Conservation (phyloP, 1,140 invertebrate genomes). For the Drosophila obscura region DNA sequence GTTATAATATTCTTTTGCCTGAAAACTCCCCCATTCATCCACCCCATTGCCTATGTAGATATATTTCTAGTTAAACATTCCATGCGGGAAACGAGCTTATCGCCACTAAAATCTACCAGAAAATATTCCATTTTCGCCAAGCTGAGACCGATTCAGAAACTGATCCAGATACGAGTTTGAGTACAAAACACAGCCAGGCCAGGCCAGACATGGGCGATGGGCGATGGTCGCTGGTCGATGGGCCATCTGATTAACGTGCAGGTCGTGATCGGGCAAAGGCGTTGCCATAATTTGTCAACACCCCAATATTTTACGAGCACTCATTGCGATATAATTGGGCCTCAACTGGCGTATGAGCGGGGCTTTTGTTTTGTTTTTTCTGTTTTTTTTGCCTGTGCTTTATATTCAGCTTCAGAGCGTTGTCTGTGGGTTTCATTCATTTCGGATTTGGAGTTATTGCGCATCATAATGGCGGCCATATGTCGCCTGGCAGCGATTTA, state of each 20-base stretch:
- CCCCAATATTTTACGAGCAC: conserved; percentile 81
- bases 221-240: too few species aligned
- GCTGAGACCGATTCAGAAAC: conserved; percentile 10
- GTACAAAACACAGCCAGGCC: not conserved
- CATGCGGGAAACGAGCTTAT: not conserved
- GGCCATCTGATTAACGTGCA: conserved; percentile 58
- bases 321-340: conserved; percentile 81
- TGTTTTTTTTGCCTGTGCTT: conserved; percentile 2
- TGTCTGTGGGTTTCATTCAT: conserved; percentile 35
- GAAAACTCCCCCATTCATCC: too few species aligned
- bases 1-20: too few species aligned
- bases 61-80: not conserved
- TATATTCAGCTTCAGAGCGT: not conserved
- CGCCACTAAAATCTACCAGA: not conserved
- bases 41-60: not conserved
- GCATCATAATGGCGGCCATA: conserved; percentile 78
- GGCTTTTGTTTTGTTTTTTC: conserved; percentile 17
- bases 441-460: conserved; percentile 71
- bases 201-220: too few species aligned
- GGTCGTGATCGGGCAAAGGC: conserved; percentile 67
- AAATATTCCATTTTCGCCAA: not conserved
- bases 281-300: conserved; percentile 83
- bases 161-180: conserved; percentile 4
- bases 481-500: conserved; percentile 59
- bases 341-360: conserved; percentile 42